Percentiles rank a stretch among this genome's conserved stretches.
These are phyloP conservation scores for Notospermus geniculatus DNA, from an alignment of 1,140 invertebrate genomes.

Conservation along the genomic window DNA sequence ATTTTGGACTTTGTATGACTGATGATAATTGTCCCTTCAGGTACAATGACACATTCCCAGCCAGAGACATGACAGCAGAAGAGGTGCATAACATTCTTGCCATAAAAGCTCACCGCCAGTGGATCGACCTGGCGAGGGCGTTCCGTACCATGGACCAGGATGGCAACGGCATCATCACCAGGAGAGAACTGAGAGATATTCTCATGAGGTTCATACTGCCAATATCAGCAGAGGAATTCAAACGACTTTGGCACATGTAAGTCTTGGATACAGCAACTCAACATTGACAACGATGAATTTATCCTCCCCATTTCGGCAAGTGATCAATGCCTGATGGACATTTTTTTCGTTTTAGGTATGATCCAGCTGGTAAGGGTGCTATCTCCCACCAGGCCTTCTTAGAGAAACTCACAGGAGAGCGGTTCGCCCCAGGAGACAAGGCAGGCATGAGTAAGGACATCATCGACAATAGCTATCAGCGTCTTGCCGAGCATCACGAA, in stretches of 20 bases:
- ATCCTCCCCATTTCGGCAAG: not conserved
- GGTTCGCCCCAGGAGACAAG: constrained; percentile 43
- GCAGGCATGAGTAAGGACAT: constrained; percentile 39
- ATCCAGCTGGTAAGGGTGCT: constrained; percentile 35
- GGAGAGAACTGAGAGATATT: constrained; percentile 36
- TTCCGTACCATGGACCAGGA: constrained; percentile 40
- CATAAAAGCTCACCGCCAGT: constrained; percentile 41
- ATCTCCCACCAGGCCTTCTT: constrained; percentile 46
- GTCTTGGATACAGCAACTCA: constrained; percentile 6
- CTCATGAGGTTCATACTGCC: constrained; percentile 44
- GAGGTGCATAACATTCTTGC: constrained; percentile 37
- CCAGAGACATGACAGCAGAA: constrained; percentile 35
- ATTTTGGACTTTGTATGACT: too few species aligned
- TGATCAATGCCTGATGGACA: too few species aligned
- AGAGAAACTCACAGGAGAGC: constrained; percentile 34
- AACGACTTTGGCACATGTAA: constrained; percentile 44
- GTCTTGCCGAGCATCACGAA: constrained; percentile 37
- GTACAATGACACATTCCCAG: constrained; percentile 38
- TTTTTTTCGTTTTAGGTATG: constrained; percentile 41
- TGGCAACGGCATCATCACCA: constrained; percentile 34
- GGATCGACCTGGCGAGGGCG: constrained; percentile 47
- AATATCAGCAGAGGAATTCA: constrained; percentile 41
- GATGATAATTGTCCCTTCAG: too few species aligned
- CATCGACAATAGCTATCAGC: constrained; percentile 38
- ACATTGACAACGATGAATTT: not conserved